Evolutionary conservation across 2,113 vertebrate species (phyloP).

Genomic region (Pelecanus crispus): DNA sequence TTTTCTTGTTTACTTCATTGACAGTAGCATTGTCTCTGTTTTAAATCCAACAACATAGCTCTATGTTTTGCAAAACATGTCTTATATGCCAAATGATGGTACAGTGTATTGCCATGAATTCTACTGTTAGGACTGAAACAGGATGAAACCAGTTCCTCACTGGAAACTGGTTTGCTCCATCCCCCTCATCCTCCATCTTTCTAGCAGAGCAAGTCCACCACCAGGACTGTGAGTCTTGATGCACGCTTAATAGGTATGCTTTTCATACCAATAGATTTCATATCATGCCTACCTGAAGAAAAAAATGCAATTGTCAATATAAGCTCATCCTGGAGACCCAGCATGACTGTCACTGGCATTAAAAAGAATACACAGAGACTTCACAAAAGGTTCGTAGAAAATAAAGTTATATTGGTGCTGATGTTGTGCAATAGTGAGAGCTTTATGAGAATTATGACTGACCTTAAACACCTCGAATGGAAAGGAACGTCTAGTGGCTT

Average conservation of each 20-base stretch:
- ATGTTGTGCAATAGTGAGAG: background rate
- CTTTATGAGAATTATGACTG: background rate
- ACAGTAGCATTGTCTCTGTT: background rate
- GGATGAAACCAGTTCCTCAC: background rate
- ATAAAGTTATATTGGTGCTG: background rate
- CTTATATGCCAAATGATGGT: background rate
- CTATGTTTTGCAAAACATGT: background rate
- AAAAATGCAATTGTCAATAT: background rate
- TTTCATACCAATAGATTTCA: background rate
- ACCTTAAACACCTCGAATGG: background rate
- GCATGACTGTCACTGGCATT: background rate
- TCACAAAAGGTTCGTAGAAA: background rate
- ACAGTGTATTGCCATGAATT: background rate
- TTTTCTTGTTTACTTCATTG: background rate
- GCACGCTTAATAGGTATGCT: background rate
- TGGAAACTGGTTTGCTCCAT: background rate
- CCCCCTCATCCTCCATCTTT: background rate
- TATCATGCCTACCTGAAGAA: background rate
- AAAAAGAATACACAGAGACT: background rate
- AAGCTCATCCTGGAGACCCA: background rate
- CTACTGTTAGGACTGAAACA: background rate
- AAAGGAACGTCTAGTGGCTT: background rate
- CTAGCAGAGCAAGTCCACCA: background rate
- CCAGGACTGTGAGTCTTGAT: background rate
- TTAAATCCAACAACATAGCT: background rate